Evolutionary conservation across 2,797 vertebrate species (phyloP), one percentile per base, ranked within the genome.

Genomic region (Atherinosoma microstoma): DNA sequence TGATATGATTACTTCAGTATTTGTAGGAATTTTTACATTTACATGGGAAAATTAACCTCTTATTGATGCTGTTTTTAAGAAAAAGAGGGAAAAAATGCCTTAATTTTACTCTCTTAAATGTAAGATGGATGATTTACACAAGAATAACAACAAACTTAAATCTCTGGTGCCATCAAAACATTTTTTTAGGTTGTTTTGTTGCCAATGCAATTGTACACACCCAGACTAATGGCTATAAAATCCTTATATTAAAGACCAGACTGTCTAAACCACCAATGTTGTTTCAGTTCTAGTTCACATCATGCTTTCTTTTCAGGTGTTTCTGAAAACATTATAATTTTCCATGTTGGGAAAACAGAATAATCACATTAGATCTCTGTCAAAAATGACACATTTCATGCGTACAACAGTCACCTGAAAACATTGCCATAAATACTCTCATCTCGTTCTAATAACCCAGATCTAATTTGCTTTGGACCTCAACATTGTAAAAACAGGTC

Each of bases 391-490:
- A 75, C 64, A 78, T n/a, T 75, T 82, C 18, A 53, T 49, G 70
- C 58, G n/a, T 72, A 65, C 74, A 70, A 73, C n/a, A 45, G 30
- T 81, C 76, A 73, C 81, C 81, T 84, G 59, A 84, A 87, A 92
- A 77, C 69, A 77, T 54, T 61, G 71, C 76, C 73, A 79, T 64
- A 86, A 76, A 91, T 84, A 69, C 64, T 29, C 24, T 60, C 34
- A 63, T 71, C 70, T 58, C 63, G 84, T 76, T 82, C 80, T 61
- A 67, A 78, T 86, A 86, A 90, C 84, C 87, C 66, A 88, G 81
- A 87, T 87, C 82, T 83, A 86, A 75, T 82, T 85, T 80, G n/a
- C 15, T 11, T 75, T 24, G 45, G 34, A 53, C 30, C 36, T 67
- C 35, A 36, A 34, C 29, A 42, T 77, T 85, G 68, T 32, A 24